Conservation (phyloP, 1,140 invertebrate genomes). For the Drosophila sechellia region DNA sequence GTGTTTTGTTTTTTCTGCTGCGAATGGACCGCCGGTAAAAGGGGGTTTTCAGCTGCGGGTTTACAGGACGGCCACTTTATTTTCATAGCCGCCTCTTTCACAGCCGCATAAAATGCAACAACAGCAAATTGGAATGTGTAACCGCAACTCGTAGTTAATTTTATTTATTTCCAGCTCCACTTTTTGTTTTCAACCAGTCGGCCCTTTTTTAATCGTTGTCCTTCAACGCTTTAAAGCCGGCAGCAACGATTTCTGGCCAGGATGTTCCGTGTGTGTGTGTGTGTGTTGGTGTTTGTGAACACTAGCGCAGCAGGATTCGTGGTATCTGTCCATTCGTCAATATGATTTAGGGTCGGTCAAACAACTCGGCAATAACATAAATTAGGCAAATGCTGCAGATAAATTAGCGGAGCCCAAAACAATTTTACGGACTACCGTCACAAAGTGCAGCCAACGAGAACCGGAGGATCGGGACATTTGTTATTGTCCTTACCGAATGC, state of each 20-base stretch:
- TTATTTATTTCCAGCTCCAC: conserved; percentile 66
- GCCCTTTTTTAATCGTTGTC: conserved; percentile 30
- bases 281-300: background rate
- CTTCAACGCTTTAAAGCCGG: conserved; percentile 51
- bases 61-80: conserved; percentile 74
- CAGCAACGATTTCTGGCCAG: conserved; percentile 11
- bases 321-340: conserved; percentile 47
- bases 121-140: conserved; percentile 82
- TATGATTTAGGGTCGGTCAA: conserved; percentile 61
- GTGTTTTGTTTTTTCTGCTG: conserved; percentile 21
- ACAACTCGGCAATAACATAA: conserved; percentile 63
- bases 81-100: conserved; percentile 80
- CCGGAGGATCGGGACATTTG: conserved; percentile 36
- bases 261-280: background rate
- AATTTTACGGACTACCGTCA: conserved; percentile 69
- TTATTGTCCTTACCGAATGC: conserved; percentile 59
- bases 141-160: conserved; percentile 80
- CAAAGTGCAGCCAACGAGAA: conserved; percentile 63
- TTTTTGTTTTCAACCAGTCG: conserved; percentile 24
- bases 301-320: background rate
- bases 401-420: conserved; percentile 70
- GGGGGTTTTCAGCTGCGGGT: conserved; percentile 30
- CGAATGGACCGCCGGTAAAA: conserved; percentile 19
- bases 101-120: conserved; percentile 81
- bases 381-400: conserved; percentile 77